phyloP scores from a whole-genome alignment of 2,888 invertebrate genomes.

The Caenorhabditis parvicauda region DNA sequence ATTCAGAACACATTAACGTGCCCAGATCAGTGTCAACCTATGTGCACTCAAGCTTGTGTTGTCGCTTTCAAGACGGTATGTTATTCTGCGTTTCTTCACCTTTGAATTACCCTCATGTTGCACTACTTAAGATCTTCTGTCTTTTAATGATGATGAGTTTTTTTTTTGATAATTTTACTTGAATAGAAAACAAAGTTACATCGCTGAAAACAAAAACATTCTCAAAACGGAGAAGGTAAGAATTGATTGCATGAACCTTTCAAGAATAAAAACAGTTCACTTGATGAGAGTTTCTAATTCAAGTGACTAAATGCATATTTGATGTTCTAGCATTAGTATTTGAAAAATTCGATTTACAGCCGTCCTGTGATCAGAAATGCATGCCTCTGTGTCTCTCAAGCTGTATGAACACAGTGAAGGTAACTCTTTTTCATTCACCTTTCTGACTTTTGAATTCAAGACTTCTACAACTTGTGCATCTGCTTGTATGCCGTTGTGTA shows the following conservation, averaged over 20 bases:
- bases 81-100: not conserved
- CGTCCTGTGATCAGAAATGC: conserved; percentile 29
- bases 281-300: too few relatives aligned
- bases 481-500: conserved; percentile 36
- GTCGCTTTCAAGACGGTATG: conserved; percentile 19
- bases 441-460: too few relatives aligned
- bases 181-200: too few relatives aligned
- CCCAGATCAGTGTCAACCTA: conserved; percentile 38
- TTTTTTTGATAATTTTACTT: conserved; percentile 4
- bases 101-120: too few relatives aligned
- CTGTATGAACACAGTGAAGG: conserved; percentile 30
- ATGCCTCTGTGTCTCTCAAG: conserved; percentile 41
- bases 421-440: conserved; percentile 12
- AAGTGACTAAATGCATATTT: too few relatives aligned
- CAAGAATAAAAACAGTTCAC: too few relatives aligned
- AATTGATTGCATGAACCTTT: too few relatives aligned
- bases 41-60: conserved; percentile 42
- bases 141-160: too few relatives aligned
- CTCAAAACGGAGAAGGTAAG: too few relatives aligned
- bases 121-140: not conserved
- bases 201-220: too few relatives aligned
- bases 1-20: conserved; percentile 17
- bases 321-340: too few relatives aligned
- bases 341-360: conserved; percentile 5
- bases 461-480: conserved; percentile 29